Percentiles rank a stretch among this genome's conserved stretches.
Evolutionary conservation across 2,888 invertebrate species (phyloP).

Genomic region (Pterobdella sp.): DNA sequence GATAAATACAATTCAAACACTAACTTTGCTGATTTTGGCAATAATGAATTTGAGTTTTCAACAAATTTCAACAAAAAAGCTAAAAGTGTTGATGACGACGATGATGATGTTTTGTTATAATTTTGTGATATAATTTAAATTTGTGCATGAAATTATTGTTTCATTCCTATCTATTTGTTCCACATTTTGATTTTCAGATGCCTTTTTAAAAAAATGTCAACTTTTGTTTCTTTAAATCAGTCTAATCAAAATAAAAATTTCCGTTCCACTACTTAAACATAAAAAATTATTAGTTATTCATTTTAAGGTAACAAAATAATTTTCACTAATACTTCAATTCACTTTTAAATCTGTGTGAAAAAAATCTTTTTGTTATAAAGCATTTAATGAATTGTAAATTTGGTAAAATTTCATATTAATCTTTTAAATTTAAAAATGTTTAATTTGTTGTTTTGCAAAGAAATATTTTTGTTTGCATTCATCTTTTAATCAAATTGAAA

Average conservation of each 20-base stretch:
- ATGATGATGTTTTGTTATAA: background rate
- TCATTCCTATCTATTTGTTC: background rate
- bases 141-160: background rate
- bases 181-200: background rate
- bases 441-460: too few relatives aligned
- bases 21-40: background rate
- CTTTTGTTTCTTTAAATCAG: background rate
- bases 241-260: background rate
- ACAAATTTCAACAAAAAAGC: background rate
- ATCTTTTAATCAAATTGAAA: too few relatives aligned
- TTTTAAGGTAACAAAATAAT: too few relatives aligned
- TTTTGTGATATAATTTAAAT: background rate
- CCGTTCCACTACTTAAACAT: too few relatives aligned
- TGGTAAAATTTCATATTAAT: too few relatives aligned
- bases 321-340: too few relatives aligned
- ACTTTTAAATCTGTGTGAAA: too few relatives aligned
- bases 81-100: background rate
- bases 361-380: too few relatives aligned
- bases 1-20: background rate
- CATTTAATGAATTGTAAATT: too few relatives aligned
- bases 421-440: too few relatives aligned
- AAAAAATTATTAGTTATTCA: too few relatives aligned
- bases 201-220: background rate
- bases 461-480: too few relatives aligned
- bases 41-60: background rate